A percentile compares a stretch with the other conserved stretches of the same genome.
phyloP scores from a whole-genome alignment of 92 coral and sea anemone species.

The Paramuricea clavata region DNA sequence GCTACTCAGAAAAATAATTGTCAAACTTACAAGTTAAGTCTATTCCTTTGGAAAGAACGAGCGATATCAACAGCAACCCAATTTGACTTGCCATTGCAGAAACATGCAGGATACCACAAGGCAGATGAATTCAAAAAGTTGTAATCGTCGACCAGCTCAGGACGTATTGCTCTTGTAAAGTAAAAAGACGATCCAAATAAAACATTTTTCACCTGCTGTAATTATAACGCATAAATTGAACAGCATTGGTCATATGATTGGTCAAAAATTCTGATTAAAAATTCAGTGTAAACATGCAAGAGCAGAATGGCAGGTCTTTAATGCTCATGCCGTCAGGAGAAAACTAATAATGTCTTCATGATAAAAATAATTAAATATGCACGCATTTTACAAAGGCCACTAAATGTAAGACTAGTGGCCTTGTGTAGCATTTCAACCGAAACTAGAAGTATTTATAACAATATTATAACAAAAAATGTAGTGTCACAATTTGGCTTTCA shows the following conservation, averaged over 20 bases:
- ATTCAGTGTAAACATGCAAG: constrained; percentile 26
- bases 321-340: background rate
- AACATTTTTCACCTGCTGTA: constrained; percentile 42
- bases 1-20: constrained; percentile 34
- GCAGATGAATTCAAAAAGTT: constrained; percentile 17
- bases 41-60: constrained; percentile 6
- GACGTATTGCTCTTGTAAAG: constrained; percentile 4
- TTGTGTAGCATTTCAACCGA: background rate
- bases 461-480: too few relatives aligned
- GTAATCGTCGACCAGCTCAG: background rate
- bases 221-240: constrained; percentile 36
- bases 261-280: constrained; percentile 10
- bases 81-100: background rate
- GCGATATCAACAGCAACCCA: background rate
- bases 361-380: background rate
- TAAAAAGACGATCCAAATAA: constrained; percentile 3
- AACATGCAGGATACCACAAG: background rate
- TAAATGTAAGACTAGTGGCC: background rate
- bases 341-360: background rate
- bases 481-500: too few relatives aligned
- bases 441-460: background rate
- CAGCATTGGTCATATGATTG: constrained; percentile 1
- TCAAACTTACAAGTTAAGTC: constrained; percentile 38
- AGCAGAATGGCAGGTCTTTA: constrained; percentile 36
- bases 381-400: background rate